Conservation (phyloP, 1,140 invertebrate species). For the Papilio xuthus region DNA sequence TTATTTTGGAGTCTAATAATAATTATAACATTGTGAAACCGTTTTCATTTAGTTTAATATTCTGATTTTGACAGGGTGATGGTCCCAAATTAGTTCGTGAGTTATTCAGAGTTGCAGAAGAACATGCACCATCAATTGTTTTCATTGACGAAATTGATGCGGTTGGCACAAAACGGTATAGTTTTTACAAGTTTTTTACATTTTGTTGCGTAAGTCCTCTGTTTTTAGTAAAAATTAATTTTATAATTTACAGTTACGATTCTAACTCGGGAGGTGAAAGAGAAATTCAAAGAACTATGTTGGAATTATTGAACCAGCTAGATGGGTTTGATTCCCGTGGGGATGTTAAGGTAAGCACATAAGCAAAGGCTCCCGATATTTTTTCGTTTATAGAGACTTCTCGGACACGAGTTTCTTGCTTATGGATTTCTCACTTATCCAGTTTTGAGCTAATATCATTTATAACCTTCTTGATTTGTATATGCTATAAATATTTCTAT, state of each 20-base stretch:
- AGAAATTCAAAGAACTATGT: slow-evolving; percentile 99
- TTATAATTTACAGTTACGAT: slow-evolving; percentile 88
- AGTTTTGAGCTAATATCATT: too few relatives aligned
- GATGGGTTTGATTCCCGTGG: slow-evolving; percentile 99
- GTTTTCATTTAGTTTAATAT: slow-evolving; percentile 30
- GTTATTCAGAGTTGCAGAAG: slow-evolving; percentile 98
- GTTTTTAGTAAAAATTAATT: neutral
- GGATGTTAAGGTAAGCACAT: slow-evolving; percentile 91
- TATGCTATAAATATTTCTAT: slow-evolving; percentile 46
- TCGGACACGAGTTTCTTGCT: too few relatives aligned
- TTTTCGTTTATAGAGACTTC: slow-evolving; percentile 3
- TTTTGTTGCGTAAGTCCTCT: neutral
- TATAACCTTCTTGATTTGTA: too few relatives aligned
- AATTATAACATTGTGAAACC: slow-evolving; percentile 19
- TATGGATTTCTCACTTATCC: too few relatives aligned
- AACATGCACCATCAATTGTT: slow-evolving; percentile 99
- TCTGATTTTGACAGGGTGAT: slow-evolving; percentile 88
- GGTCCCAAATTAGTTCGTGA: slow-evolving; percentile 99
- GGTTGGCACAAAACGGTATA: slow-evolving; percentile 96
- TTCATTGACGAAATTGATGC: slow-evolving; percentile 99
- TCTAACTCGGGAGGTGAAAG: slow-evolving; percentile 99
- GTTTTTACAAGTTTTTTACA: neutral
- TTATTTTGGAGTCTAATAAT: too few relatives aligned
- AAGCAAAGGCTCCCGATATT: neutral
- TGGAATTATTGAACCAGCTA: slow-evolving; percentile 98